phyloP scores from a whole-genome alignment of 2,113 vertebrate genomes.

The Heloderma charlesbogerti region DNA sequence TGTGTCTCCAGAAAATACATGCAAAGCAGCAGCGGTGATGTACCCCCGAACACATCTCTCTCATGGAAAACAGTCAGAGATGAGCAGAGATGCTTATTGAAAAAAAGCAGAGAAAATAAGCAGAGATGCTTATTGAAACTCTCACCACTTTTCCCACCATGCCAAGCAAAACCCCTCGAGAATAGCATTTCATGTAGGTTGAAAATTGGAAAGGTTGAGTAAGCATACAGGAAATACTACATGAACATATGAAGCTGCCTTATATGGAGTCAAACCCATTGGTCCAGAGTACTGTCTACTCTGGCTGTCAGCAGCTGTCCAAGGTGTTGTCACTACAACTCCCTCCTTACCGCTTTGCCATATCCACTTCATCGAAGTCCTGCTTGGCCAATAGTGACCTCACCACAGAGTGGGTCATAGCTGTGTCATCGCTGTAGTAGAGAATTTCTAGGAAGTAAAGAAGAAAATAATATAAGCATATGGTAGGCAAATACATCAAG shows the following conservation, averaged over 20 bases:
- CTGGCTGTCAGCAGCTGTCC: background rate
- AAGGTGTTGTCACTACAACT: background rate
- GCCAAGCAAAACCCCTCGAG: background rate
- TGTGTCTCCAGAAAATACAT: background rate
- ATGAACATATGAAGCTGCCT: background rate
- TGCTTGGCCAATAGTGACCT: constrained; percentile 89
- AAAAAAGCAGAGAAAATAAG: background rate
- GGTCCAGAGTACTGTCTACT: background rate
- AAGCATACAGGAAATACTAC: background rate
- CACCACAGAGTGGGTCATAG: constrained; percentile 93
- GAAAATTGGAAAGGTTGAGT: background rate
- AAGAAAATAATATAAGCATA: background rate
- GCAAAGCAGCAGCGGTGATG: background rate
- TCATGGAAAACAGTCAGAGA: background rate
- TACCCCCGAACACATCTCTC: background rate
- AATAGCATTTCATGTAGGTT: background rate
- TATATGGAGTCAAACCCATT: background rate
- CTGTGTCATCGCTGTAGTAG: constrained; percentile 94
- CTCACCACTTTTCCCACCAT: background rate
- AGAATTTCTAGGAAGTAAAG: constrained; percentile 78
- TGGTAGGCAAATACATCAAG: too few relatives aligned
- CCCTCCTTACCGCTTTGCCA: constrained; percentile 89
- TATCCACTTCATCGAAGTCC: constrained; percentile 91
- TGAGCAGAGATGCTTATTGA: background rate
- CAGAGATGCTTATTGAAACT: background rate